Evolutionary conservation across 2,797 vertebrate genomes (phyloP).

Genomic region (Macroramphosus scolopax): DNA sequence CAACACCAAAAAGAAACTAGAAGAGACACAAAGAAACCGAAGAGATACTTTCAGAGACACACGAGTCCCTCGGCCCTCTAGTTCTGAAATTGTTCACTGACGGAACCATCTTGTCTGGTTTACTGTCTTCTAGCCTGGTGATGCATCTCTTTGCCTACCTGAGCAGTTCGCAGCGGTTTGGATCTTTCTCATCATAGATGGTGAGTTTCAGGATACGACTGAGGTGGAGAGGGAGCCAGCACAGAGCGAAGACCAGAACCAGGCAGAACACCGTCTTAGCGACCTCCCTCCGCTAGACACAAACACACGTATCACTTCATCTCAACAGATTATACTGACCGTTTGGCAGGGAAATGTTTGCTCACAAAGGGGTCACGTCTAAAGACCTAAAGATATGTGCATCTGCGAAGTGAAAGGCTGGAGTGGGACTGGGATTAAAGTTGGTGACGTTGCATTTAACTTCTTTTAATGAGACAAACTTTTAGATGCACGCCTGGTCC

Average conservation of each 20-base stretch:
- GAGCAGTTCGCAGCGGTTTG: slow-evolving; percentile 92
- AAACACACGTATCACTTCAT: slow-evolving; percentile 21
- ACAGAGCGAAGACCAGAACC: slow-evolving; percentile 93
- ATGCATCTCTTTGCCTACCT: slow-evolving; percentile 71
- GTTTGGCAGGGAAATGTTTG: not conserved
- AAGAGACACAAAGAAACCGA: slow-evolving; percentile 11
- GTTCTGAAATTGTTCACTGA: too few species aligned
- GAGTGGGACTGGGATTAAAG: too few species aligned
- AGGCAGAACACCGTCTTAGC: slow-evolving; percentile 97
- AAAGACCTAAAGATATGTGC: too few species aligned
- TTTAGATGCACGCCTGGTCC: too few species aligned
- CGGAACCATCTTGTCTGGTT: too few species aligned
- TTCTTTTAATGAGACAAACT: too few species aligned
- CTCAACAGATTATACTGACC: too few species aligned
- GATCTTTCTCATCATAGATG: slow-evolving; percentile 89
- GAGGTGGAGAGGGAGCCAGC: slow-evolving; percentile 96
- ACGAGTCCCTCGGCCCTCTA: too few species aligned
- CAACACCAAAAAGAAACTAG: slow-evolving; percentile 92
- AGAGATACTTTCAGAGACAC: not conserved
- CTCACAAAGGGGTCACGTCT: not conserved
- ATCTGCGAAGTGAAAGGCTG: too few species aligned
- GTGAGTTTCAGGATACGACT: slow-evolving; percentile 92
- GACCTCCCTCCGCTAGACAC: slow-evolving; percentile 88
- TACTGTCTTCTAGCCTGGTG: not conserved
- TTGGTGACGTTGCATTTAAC: too few species aligned